A percentile compares a stretch with the other conserved stretches of the same genome.
These are phyloP conservation scores for Myotis lucifugus DNA, from an alignment of 2,113 vertebrate species.

Conservation along the genomic window DNA sequence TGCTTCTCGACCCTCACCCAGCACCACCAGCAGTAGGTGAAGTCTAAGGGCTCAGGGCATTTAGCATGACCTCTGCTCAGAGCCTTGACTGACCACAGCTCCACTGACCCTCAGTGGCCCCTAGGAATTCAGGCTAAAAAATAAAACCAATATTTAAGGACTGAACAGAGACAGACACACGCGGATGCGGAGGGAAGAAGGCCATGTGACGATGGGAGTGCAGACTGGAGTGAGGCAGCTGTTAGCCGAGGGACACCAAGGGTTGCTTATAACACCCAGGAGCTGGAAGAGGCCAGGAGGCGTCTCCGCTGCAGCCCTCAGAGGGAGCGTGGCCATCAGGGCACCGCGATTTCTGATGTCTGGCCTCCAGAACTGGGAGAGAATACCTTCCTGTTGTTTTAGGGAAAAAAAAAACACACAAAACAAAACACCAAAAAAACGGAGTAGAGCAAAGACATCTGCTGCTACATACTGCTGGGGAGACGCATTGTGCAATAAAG, in stretches of 20 bases:
- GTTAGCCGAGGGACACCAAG: background rate
- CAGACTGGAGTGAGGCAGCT: background rate
- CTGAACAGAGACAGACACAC: background rate
- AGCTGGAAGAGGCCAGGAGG: background rate
- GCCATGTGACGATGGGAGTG: background rate
- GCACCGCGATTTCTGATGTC: background rate
- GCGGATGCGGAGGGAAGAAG: background rate
- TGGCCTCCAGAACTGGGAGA: background rate
- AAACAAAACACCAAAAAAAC: no score
- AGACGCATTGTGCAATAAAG: background rate
- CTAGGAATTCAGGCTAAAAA: background rate
- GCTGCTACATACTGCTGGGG: background rate
- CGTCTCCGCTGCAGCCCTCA: background rate
- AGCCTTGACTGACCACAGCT: background rate
- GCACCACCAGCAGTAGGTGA: background rate
- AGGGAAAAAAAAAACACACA: background rate
- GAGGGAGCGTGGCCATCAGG: background rate
- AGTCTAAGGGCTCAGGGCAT: no score
- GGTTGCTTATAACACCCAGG: background rate
- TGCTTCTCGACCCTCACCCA: background rate
- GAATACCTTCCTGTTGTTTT: no score
- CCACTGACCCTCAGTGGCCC: background rate
- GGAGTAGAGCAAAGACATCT: background rate
- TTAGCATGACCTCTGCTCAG: background rate
- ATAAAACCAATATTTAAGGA: background rate